Evolutionary conservation across 2,888 invertebrate genomes (phyloP).

Genomic region (Drosophila formosana): DNA sequence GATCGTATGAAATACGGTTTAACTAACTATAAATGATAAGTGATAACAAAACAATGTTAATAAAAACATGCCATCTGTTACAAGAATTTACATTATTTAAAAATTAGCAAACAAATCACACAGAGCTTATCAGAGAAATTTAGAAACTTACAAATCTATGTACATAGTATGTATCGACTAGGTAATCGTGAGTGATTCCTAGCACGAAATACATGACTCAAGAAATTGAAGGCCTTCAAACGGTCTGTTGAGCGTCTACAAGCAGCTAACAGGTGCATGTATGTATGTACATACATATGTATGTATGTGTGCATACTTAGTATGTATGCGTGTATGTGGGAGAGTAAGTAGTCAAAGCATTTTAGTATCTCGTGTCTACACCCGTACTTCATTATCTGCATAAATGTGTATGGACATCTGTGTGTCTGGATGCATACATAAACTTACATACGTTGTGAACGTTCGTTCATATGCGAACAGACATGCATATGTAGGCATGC

Average conservation of each 20-base stretch:
- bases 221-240: background rate
- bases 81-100: background rate
- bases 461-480: background rate
- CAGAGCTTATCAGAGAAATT: background rate
- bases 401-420: background rate
- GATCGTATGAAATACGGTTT: too few relatives aligned
- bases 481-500: slow-evolving; percentile 19
- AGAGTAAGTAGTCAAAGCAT: slow-evolving; percentile 21
- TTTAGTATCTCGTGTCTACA: slow-evolving; percentile 28
- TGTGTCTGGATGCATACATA: slow-evolving; percentile 1
- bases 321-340: background rate
- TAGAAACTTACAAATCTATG: too few relatives aligned
- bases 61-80: background rate
- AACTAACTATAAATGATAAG: too few relatives aligned
- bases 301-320: background rate
- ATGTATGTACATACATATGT: background rate
- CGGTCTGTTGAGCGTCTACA: background rate
- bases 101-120: background rate
- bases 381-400: slow-evolving; percentile 23
- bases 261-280: background rate
- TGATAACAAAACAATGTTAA: background rate
- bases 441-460: slow-evolving; percentile 13
- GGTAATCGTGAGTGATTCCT: background rate
- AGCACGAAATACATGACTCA: background rate
- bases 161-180: background rate